A percentile compares a stretch with the other conserved stretches of the same genome.
Conservation (phyloP, 2,888 invertebrate species). For the Chymomyza amoena region DNA sequence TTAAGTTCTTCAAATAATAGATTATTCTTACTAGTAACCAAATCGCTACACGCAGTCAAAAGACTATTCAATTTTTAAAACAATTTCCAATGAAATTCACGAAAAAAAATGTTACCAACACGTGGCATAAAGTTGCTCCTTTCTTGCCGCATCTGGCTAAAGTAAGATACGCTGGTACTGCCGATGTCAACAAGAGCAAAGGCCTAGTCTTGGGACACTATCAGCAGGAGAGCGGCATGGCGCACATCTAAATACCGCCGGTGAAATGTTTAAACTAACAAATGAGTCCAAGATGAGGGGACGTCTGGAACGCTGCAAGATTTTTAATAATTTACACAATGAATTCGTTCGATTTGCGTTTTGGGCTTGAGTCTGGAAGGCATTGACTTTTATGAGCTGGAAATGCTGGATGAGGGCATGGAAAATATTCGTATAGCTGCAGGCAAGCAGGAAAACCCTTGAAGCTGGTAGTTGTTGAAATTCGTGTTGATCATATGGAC, state of each 20-base stretch:
- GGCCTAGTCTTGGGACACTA: constrained; percentile 81
- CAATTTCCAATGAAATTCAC: no score
- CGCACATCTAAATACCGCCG: constrained; percentile 79
- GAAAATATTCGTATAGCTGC: constrained; percentile 84
- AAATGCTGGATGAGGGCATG: constrained; percentile 77
- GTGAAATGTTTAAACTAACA: constrained; percentile 79
- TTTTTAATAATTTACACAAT: constrained; percentile 82
- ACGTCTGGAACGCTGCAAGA: constrained; percentile 66
- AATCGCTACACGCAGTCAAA: no score
- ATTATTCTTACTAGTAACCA: no score
- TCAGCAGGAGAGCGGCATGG: constrained; percentile 78
- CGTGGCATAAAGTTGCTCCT: no score
- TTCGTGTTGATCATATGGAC: constrained; percentile 82
- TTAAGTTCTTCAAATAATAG: no score
- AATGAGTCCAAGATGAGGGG: constrained; percentile 76
- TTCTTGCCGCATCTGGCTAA: no score
- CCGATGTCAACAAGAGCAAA: constrained; percentile 52
- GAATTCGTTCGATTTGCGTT: constrained; percentile 82
- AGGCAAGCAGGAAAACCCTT: constrained; percentile 80
- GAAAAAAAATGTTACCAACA: no score
- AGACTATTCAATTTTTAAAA: no score
- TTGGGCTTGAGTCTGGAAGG: constrained; percentile 83
- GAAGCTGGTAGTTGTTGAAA: constrained; percentile 78
- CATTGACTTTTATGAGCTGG: constrained; percentile 81
- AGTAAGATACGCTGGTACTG: no score